phyloP scores from a whole-genome alignment of 2,797 vertebrate genomes.

The Sarcophilus harrisii region DNA sequence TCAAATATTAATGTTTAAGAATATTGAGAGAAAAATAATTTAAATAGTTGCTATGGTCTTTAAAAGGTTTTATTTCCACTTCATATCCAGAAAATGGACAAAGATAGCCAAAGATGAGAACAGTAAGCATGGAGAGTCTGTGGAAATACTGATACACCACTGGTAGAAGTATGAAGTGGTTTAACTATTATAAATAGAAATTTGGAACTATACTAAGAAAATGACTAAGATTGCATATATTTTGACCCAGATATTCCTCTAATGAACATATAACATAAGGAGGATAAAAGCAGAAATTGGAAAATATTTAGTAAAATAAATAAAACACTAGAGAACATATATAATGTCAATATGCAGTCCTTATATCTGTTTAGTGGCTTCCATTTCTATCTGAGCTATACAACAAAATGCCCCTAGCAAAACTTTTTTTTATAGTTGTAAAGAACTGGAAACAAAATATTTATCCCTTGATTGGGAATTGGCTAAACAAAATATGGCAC shows the following conservation, averaged over 20 bases:
- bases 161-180: neutral
- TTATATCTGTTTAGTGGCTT: neutral
- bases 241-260: neutral
- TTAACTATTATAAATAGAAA: neutral
- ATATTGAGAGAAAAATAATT: neutral
- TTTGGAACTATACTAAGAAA: neutral
- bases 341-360: neutral
- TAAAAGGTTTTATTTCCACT: neutral
- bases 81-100: neutral
- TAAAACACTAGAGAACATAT: neutral
- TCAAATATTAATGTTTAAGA: neutral
- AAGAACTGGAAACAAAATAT: neutral
- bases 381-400: neutral
- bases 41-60: no score
- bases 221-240: neutral
- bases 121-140: neutral
- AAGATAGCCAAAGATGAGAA: neutral
- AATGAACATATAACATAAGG: neutral
- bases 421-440: neutral
- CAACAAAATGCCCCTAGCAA: neutral
- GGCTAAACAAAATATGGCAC: neutral
- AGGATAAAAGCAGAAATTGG: neutral
- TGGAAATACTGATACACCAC: neutral
- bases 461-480: neutral
- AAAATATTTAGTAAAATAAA: neutral